Percentiles rank a stretch among this genome's conserved stretches.
Conservation (phyloP, 2,113 vertebrate species). For the Nyctibius bracteatus region DNA sequence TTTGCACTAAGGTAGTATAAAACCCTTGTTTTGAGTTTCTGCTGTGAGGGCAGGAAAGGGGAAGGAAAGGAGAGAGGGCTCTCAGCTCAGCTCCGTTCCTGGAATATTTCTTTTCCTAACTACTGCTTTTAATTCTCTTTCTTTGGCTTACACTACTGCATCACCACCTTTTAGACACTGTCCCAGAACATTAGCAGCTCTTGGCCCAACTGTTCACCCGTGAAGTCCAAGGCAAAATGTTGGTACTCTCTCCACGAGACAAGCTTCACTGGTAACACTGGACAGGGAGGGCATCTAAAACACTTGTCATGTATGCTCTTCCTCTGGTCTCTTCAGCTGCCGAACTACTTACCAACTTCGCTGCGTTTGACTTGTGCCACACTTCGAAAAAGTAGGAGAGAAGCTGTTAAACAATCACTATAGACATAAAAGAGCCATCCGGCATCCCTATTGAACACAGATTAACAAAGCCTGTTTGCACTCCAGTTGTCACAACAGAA, state of each 20-base stretch:
- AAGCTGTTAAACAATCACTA: background rate
- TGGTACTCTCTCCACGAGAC: background rate
- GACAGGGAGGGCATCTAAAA: background rate
- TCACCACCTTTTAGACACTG: background rate
- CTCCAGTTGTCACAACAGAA: constrained; percentile 8
- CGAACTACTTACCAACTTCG: background rate
- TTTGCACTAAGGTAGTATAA: background rate
- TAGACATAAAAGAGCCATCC: background rate
- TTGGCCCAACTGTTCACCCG: background rate
- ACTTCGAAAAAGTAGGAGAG: background rate
- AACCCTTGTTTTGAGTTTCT: background rate
- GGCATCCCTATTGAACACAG: background rate
- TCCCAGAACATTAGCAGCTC: background rate
- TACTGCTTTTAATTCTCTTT: background rate
- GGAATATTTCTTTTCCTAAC: background rate
- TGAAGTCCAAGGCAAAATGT: background rate
- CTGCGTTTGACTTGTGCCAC: background rate
- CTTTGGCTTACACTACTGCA: background rate
- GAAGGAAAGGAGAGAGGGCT: background rate
- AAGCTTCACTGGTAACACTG: background rate
- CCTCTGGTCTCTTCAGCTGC: background rate
- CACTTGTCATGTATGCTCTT: background rate
- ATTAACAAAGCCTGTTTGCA: background rate
- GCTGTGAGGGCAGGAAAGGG: background rate
- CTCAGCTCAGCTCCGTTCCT: background rate